Percentiles rank a stretch among this genome's conserved stretches.
Evolutionary conservation across 2,797 vertebrate species (phyloP).

Genomic region (Macrochelys suwanniensis): DNA sequence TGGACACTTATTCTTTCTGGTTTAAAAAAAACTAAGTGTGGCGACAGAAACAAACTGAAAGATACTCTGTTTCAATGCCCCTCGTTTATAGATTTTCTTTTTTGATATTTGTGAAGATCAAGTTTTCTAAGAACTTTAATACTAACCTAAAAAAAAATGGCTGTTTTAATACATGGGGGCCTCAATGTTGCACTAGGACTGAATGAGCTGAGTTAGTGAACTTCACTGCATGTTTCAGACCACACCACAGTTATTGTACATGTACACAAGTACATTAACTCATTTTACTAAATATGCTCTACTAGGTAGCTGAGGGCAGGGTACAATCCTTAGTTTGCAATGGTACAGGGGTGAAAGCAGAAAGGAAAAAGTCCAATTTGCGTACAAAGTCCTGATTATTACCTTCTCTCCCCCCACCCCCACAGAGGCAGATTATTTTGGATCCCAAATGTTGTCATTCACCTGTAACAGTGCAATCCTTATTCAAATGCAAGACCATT

Average conservation of each 20-base stretch:
- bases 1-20: too few relatives aligned
- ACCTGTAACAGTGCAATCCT: not conserved
- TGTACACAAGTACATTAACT: not conserved
- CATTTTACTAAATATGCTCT: not conserved
- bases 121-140: not conserved
- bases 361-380: not conserved
- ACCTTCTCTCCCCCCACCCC: not conserved
- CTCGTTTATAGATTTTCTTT: not conserved
- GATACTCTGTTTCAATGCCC: not conserved
- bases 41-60: not conserved
- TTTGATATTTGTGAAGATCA: too few relatives aligned
- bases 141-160: not conserved
- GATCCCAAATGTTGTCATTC: not conserved
- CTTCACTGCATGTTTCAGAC: not conserved
- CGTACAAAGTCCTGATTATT: not conserved
- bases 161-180: not conserved
- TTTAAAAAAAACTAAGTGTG: not conserved
- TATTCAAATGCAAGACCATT: not conserved
- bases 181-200: accelerated
- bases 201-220: not conserved
- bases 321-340: not conserved
- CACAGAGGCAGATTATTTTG: not conserved
- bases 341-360: not conserved
- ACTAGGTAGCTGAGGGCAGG: not conserved
- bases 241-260: not conserved